Conservation (phyloP, 2,888 invertebrate species). For the Hyppa rectilinea region DNA sequence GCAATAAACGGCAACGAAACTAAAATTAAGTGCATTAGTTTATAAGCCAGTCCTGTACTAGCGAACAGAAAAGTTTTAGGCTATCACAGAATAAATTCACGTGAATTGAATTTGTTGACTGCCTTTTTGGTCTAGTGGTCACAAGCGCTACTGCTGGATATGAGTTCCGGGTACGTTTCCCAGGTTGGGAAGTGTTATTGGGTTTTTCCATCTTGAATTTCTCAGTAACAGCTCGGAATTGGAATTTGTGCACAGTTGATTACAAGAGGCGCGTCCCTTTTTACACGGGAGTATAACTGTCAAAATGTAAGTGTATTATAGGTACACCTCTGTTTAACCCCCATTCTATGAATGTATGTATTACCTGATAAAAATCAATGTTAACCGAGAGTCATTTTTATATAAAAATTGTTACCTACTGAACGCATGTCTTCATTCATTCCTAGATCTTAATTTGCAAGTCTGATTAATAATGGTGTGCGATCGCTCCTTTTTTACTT, state of each 20-base stretch:
- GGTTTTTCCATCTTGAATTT: neutral
- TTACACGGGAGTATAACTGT: neutral
- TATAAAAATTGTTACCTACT: neutral
- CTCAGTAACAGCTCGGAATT: neutral
- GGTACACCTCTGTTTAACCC: neutral
- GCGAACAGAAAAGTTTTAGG: constrained; percentile 66
- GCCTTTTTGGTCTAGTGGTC: neutral
- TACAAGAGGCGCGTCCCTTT: neutral
- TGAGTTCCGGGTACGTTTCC: neutral
- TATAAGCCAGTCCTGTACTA: constrained; percentile 81
- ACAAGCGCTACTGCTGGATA: neutral
- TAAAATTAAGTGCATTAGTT: constrained; percentile 88
- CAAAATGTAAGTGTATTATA: neutral
- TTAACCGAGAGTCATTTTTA: neutral
- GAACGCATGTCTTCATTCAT: constrained; percentile 4
- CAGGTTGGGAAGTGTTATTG: neutral
- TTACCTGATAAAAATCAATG: neutral
- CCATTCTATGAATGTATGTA: neutral
- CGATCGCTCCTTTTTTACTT: constrained; percentile 34
- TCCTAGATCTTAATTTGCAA: constrained; percentile 43
- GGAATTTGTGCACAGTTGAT: neutral
- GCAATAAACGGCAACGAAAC: constrained; percentile 81
- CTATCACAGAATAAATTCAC: neutral
- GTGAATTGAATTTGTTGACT: neutral
- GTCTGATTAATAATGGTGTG: constrained; percentile 24